Conservation (phyloP, 1,140 invertebrate species). For the Acyrthosiphon pisum region DNA sequence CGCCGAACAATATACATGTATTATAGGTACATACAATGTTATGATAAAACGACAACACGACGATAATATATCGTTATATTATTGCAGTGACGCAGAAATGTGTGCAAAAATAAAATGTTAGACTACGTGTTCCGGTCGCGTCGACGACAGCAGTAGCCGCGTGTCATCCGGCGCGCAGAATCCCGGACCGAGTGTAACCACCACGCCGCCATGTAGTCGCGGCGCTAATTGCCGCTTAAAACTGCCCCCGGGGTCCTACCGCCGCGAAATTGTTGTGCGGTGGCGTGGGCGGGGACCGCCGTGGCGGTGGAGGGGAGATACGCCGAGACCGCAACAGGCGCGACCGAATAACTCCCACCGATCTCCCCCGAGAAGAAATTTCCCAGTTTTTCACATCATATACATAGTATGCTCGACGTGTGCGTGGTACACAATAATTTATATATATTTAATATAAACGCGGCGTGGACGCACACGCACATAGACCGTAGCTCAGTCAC, state of each 20-base stretch:
- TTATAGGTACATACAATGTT: background rate
- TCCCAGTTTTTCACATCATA: background rate
- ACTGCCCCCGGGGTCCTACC: background rate
- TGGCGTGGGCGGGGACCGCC: background rate
- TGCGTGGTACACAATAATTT: background rate
- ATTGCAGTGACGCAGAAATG: background rate
- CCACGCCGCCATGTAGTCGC: background rate
- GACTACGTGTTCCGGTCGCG: background rate
- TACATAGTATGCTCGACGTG: background rate
- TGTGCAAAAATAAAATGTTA: background rate
- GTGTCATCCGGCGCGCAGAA: background rate
- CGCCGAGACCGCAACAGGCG: constrained; percentile 36
- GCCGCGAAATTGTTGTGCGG: background rate
- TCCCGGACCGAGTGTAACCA: background rate
- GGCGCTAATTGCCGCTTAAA: constrained; percentile 45
- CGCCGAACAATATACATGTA: no score
- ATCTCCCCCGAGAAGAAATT: constrained; percentile 16
- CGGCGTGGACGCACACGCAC: background rate
- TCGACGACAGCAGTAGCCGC: background rate
- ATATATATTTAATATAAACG: background rate
- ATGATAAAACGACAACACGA: background rate
- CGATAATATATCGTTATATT: background rate
- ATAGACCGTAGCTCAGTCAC: constrained; percentile 35
- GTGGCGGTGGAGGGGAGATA: background rate
- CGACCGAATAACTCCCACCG: background rate